Evolutionary conservation across 2,888 invertebrate genomes (phyloP).

Genomic region (Hymenopus coronatus): DNA sequence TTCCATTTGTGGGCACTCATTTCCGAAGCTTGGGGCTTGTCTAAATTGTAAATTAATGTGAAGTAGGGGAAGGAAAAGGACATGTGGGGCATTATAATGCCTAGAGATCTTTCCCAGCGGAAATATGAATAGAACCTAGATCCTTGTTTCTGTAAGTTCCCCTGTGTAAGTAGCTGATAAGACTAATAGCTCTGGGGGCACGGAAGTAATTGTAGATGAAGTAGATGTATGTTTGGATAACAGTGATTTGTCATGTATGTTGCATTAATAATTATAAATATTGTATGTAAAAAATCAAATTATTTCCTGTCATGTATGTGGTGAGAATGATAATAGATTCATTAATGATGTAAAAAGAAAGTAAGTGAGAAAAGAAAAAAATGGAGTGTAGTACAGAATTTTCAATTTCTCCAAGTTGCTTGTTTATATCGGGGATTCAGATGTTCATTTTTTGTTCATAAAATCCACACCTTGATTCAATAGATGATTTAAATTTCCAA

Average conservation of each 20-base stretch:
- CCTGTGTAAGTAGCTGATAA: not conserved
- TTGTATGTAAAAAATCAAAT: not conserved
- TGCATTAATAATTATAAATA: constrained; percentile 15
- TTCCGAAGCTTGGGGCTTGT: not conserved
- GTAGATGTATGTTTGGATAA: constrained; percentile 19
- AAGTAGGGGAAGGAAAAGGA: not conserved
- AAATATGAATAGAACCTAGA: not conserved
- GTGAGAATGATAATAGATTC: not conserved
- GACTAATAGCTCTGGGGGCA: constrained; percentile 10
- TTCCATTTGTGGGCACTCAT: not conserved
- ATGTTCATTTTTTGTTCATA: not conserved
- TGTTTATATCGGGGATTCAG: not conserved
- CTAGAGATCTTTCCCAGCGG: not conserved
- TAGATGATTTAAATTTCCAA: not conserved
- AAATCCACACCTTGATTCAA: constrained; percentile 5
- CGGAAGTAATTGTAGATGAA: constrained; percentile 3
- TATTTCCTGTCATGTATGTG: constrained; percentile 5
- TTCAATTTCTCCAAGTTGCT: not conserved
- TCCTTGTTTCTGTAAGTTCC: not conserved
- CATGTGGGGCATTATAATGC: not conserved
- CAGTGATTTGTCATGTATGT: constrained; percentile 15
- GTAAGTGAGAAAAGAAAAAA: not conserved
- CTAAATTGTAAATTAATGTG: not conserved
- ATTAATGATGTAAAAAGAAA: not conserved
- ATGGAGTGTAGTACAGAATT: not conserved